Evolutionary conservation across 1,140 invertebrate genomes (phyloP).

Genomic region (Bombus huntii): DNA sequence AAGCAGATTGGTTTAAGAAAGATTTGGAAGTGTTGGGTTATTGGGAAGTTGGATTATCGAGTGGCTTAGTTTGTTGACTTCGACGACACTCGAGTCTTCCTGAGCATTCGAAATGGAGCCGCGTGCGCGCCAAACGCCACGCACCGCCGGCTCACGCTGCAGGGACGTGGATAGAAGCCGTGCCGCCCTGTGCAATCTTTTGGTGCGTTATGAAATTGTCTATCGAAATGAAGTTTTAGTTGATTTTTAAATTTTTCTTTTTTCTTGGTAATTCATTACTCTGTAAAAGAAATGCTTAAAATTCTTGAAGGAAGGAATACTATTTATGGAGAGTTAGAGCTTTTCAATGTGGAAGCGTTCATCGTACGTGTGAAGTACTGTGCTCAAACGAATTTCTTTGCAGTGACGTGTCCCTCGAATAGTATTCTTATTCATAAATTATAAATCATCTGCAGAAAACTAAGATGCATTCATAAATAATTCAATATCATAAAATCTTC

Average conservation of each 20-base stretch:
- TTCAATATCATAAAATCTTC: neutral
- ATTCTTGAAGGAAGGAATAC: too few relatives aligned
- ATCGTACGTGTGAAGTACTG: neutral
- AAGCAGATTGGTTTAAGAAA: neutral
- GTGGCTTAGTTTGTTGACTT: slow-evolving; percentile 31
- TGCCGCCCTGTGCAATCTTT: neutral
- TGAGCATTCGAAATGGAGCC: slow-evolving; percentile 58
- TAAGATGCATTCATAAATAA: neutral
- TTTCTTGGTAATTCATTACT: too few relatives aligned
- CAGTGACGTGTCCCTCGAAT: too few relatives aligned
- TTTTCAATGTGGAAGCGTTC: neutral
- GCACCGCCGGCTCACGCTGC: neutral
- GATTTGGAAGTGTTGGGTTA: neutral
- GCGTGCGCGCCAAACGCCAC: slow-evolving; percentile 55
- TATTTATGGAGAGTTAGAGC: neutral
- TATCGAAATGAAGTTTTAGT: neutral
- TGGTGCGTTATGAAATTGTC: too few relatives aligned
- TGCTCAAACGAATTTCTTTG: neutral
- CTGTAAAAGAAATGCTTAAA: too few relatives aligned
- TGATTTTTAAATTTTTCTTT: neutral
- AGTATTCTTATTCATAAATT: neutral
- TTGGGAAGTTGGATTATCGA: slow-evolving; percentile 11
- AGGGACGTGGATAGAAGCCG: neutral
- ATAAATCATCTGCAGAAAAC: too few relatives aligned
- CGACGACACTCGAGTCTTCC: slow-evolving; percentile 48